Conservation (phyloP, 2,797 vertebrate species). For the Microctenopoma stevenorrisi region DNA sequence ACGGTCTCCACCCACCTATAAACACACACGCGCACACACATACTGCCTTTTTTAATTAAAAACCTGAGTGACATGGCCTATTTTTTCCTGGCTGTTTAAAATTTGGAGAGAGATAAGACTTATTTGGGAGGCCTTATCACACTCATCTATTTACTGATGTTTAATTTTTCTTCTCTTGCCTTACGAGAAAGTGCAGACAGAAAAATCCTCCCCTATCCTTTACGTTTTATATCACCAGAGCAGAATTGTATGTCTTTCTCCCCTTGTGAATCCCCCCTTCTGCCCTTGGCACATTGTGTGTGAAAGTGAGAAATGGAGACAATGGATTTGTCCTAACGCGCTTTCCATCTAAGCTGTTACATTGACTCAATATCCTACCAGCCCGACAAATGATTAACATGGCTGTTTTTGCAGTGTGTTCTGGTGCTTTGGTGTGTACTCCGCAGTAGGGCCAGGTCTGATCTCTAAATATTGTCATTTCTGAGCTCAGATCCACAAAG, state of each 20-base stretch:
- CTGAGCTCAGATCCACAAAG: slow-evolving; percentile 46
- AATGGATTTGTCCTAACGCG: slow-evolving; percentile 56
- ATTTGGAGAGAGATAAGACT: slow-evolving; percentile 77
- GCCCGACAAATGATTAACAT: slow-evolving; percentile 55
- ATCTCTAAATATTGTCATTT: slow-evolving; percentile 64
- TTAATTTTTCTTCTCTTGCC: slow-evolving; percentile 71
- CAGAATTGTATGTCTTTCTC: slow-evolving; percentile 40
- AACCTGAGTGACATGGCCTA: slow-evolving; percentile 76
- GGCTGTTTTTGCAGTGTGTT: slow-evolving; percentile 44
- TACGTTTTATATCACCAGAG: slow-evolving; percentile 68
- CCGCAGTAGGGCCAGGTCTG: slow-evolving; percentile 46
- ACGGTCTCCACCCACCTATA: no score
- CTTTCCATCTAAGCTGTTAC: slow-evolving; percentile 58
- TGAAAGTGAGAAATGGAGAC: slow-evolving; percentile 59
- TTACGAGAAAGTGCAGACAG: slow-evolving; percentile 59
- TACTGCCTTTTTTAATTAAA: slow-evolving; percentile 80
- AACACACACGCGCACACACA: slow-evolving; percentile 9
- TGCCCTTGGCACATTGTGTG: slow-evolving; percentile 34
- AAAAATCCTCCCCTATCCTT: slow-evolving; percentile 58
- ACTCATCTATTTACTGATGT: slow-evolving; percentile 79
- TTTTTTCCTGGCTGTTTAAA: slow-evolving; percentile 78
- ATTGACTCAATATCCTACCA: slow-evolving; percentile 53
- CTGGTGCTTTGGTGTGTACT: slow-evolving; percentile 43
- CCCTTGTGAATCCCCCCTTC: slow-evolving; percentile 17
- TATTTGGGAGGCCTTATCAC: slow-evolving; percentile 78